Base-by-base conservation (phyloP, 2,797 vertebrate species). In the Fistularia commersonii region DNA sequence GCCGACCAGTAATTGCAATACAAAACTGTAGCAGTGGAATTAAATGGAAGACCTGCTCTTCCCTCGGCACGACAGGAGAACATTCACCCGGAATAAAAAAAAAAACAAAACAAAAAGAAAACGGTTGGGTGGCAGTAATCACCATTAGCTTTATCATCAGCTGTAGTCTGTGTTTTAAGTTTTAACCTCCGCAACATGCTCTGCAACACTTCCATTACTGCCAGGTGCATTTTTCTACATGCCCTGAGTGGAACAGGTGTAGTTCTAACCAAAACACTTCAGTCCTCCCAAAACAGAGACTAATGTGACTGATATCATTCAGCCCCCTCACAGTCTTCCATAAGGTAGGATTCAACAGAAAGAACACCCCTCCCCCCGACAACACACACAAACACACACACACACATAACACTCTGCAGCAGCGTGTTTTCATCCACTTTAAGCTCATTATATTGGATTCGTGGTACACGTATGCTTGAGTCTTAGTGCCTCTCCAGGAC, bases 401-500 rank as follows among this genome's bases (percentile, higher is more conserved):
- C 61, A 57, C 57, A 50, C 47, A 50, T 60, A 56, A 59, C 44
- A 46, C 55, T 74, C 61, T 41, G 61, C 45, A 15, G 51, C 60
- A 57, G 53, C 6, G 12, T 64, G 64, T 73, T 79, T 77, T 54
- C 72, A 66, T 57, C 66, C 66, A 79, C 77, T 79, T 66, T 43
- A 56, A 60, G 47, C 61, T 80, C 66, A 70, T 79, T 68, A 69
- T 72, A 74, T 61, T 77, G 65, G 55, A 72, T 77, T 73, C 61
- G 64, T 61, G 66, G 51, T 54, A 52, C 54, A 66, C 59, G 61
- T 65, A 48, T 60, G 57, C 64, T 76, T 51, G 51, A 65, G 54
- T 68, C 51, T 48, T 52, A 11, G 47, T 72, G 71, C 67, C 74
- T 74, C 62, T 66, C 23, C 2, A 2, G 23, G 23, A 23, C 40